Base-by-base conservation (phyloP, 2,888 invertebrate species). In the Ashinkailepas kermadecensis region DNA sequence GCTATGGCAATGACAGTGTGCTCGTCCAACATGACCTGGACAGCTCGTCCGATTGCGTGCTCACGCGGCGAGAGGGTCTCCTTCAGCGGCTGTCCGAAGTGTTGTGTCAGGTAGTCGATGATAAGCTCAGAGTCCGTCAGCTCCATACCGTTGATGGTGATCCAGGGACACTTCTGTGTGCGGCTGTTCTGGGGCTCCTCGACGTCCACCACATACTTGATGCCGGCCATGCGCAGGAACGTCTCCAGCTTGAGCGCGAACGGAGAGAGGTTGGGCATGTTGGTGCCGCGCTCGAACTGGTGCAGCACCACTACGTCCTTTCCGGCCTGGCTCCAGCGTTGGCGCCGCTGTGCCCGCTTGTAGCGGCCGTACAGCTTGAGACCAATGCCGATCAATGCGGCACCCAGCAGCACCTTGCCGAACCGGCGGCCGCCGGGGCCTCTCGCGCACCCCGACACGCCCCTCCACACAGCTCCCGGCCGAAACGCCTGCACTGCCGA, bases 151-250 rank as follows among this genome's bases (percentile, higher is more conserved):
- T 87, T 87, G 81, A 86, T 86, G n/a, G 85, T 85, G 70, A 88
- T 87, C 87, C 87, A 88, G 0, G 88, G 88, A 10, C 86, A 86
- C 83, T 87, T 87, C 4, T 87, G 1, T 39, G 39, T 86, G 82
- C 87, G 87, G 13, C 84, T 85, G 23, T 87, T 87, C 83, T 86
- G 85, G 15, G 78, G 78, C 78, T 78, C 78, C n/a, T 78, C 78
- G n/a, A 57, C 56, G 78, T 78, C 78, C 56, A 78, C 78, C 21
- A 78, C 57, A n/a, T 78, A 78, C 57, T 78, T 78, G 57, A 78
- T 78, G 54, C 78, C 78, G n/a, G 78, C 57, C 78, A 78, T 78
- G 56, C 78, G 78, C 78, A 78, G 21, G 78, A n/a, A 78, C 56
- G 78, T 78, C 57, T 78, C 78, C 54, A 78, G 57, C 57, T 78